Conservation (phyloP, 2,888 invertebrate genomes). For the Rhingia rostrata region DNA sequence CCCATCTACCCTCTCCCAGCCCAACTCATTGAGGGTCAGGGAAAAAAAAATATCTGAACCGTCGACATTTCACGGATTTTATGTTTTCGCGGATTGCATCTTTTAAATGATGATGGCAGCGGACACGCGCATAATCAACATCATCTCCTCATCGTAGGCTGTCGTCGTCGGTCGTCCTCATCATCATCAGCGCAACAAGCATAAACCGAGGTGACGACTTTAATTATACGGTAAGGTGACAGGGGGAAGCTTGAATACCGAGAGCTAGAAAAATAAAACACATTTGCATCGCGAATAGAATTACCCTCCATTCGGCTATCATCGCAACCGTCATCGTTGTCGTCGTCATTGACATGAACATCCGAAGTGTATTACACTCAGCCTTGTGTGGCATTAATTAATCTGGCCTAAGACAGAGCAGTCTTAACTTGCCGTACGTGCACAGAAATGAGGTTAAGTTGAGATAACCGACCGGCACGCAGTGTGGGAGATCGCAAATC, state of each 20-base stretch:
- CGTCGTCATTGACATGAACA: conserved; percentile 66
- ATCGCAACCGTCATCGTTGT: conserved; percentile 27
- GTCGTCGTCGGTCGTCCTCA: conserved; percentile 11
- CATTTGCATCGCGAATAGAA: conserved; percentile 31
- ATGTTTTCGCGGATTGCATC: conserved; percentile 46
- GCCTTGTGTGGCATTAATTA: conserved; percentile 55
- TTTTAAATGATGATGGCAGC: conserved; percentile 44
- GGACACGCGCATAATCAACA: conserved; percentile 70
- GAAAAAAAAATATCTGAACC: not conserved
- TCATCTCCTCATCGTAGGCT: conserved; percentile 33
- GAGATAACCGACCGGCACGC: conserved; percentile 18
- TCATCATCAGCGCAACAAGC: conserved; percentile 33
- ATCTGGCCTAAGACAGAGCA: conserved; percentile 3
- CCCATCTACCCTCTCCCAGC: conserved; percentile 29
- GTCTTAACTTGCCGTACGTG: not conserved
- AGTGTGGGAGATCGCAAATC: conserved; percentile 40
- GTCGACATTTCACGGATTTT: conserved; percentile 44
- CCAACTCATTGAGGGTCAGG: conserved; percentile 15
- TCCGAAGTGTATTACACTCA: conserved; percentile 41
- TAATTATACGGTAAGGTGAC: conserved; percentile 17
- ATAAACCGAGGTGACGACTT: conserved; percentile 5
- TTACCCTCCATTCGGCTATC: conserved; percentile 39
- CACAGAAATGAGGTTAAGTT: conserved; percentile 18
- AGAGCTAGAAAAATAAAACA: conserved; percentile 5
- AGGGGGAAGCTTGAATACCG: conserved; percentile 2